phyloP scores from a whole-genome alignment of 2,113 vertebrate species.

The Atlantisia rogersi region DNA sequence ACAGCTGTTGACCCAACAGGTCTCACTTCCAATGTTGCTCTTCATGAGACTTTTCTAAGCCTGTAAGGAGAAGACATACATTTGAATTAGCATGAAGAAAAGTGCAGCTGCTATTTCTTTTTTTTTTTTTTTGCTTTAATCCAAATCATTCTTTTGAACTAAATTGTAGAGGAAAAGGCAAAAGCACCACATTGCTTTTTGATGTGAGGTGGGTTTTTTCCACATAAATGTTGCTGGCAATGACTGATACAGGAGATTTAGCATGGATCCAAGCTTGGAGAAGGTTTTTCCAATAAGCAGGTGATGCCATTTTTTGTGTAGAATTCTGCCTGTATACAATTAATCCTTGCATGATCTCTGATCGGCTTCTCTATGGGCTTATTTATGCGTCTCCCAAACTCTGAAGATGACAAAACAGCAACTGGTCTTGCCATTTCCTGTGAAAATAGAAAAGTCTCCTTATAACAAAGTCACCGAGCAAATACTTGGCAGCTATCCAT shows the following conservation, averaged over 20 bases:
- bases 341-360: constrained; percentile 2
- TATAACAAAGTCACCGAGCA: not conserved
- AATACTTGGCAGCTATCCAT: not conserved
- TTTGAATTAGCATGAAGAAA: constrained; percentile 1
- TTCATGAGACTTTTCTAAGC: not conserved
- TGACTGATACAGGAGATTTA: not conserved
- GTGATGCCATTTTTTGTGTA: constrained; percentile 62
- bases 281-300: constrained; percentile 15
- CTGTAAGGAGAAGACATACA: not conserved
- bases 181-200: not conserved
- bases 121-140: constrained; percentile 19
- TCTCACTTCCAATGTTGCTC: not conserved
- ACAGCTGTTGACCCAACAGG: not conserved
- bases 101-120: constrained; percentile 5
- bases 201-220: fast-evolving
- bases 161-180: not conserved
- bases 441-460: not conserved
- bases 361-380: constrained; percentile 51
- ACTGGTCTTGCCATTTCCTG: constrained; percentile 70
- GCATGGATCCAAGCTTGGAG: constrained; percentile 19
- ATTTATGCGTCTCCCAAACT: constrained; percentile 56
- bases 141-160: not conserved
- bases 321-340: constrained; percentile 49
- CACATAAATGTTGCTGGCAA: not conserved
- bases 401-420: constrained; percentile 63